Conservation (phyloP, 2,888 invertebrate species). For the Tiphia femorata region DNA sequence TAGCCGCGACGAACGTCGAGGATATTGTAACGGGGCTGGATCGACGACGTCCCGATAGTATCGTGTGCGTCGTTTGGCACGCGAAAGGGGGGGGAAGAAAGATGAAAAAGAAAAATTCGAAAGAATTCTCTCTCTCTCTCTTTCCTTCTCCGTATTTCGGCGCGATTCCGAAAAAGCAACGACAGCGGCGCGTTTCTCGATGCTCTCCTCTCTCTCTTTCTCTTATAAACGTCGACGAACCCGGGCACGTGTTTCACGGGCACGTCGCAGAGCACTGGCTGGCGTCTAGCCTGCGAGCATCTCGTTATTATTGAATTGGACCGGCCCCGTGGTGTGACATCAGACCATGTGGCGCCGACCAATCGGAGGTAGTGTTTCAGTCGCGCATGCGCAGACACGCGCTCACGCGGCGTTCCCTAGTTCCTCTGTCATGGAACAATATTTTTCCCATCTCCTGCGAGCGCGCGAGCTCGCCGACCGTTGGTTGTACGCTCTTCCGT, state of each 20-base stretch:
- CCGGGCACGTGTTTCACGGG: constrained; percentile 14
- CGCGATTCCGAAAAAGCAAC: no score
- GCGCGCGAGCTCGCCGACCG: neutral
- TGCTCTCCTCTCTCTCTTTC: neutral
- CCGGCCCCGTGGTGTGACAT: constrained; percentile 79
- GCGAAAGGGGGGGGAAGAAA: no score
- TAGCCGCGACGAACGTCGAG: no score
- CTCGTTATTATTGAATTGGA: constrained; percentile 68
- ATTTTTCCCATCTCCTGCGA: neutral
- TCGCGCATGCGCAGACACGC: constrained; percentile 57
- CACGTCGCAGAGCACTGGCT: constrained; percentile 41
- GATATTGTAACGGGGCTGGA: no score
- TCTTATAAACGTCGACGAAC: neutral
- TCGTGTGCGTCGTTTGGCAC: no score
- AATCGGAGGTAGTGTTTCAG: constrained; percentile 71
- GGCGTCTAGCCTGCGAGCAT: constrained; percentile 55
- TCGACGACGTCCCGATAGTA: no score
- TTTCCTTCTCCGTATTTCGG: no score
- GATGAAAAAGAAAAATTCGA: no score
- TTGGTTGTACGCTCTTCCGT: neutral
- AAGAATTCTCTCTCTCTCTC: no score
- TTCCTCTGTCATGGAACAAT: constrained; percentile 21
- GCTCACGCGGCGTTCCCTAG: constrained; percentile 22
- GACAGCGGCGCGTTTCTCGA: neutral
- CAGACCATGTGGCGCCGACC: constrained; percentile 81